phyloP scores from a whole-genome alignment of 2,888 invertebrate genomes.

The Watsonalla cultraria region DNA sequence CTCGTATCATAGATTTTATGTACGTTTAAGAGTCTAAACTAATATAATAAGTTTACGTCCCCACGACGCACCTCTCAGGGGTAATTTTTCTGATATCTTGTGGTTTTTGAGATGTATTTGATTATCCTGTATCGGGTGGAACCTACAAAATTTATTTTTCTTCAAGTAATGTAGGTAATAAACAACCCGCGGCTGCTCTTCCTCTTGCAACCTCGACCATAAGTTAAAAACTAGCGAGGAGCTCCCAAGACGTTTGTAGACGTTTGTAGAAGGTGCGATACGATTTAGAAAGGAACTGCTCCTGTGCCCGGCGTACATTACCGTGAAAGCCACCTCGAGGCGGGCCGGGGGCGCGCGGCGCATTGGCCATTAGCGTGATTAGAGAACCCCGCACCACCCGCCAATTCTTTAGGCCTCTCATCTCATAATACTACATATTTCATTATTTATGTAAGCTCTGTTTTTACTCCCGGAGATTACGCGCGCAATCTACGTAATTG shows the following conservation, averaged over 20 bases:
- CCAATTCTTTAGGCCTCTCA: conserved; percentile 75
- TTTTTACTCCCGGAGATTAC: conserved; percentile 69
- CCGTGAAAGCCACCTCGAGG: conserved; percentile 63
- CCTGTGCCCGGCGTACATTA: conserved; percentile 66
- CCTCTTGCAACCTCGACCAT: background rate
- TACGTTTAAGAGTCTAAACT: no score
- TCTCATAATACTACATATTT: conserved; percentile 77
- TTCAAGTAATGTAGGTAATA: no score
- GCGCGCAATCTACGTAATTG: conserved; percentile 52
- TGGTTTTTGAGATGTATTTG: no score
- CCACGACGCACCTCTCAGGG: no score
- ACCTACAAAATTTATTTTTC: no score
- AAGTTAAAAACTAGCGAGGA: conserved; percentile 11
- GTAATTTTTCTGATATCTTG: no score
- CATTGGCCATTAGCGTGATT: conserved; percentile 80
- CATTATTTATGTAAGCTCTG: conserved; percentile 75
- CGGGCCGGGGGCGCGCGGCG: conserved; percentile 44
- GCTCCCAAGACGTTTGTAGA: conserved; percentile 28
- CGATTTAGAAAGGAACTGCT: conserved; percentile 61
- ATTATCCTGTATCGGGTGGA: no score
- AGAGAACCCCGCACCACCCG: conserved; percentile 62
- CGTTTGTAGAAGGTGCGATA: conserved; percentile 54
- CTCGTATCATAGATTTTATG: no score
- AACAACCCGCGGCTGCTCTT: no score
- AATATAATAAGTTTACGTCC: no score